Conservation (phyloP, 2,888 invertebrate genomes). For the Lasiommata megera region DNA sequence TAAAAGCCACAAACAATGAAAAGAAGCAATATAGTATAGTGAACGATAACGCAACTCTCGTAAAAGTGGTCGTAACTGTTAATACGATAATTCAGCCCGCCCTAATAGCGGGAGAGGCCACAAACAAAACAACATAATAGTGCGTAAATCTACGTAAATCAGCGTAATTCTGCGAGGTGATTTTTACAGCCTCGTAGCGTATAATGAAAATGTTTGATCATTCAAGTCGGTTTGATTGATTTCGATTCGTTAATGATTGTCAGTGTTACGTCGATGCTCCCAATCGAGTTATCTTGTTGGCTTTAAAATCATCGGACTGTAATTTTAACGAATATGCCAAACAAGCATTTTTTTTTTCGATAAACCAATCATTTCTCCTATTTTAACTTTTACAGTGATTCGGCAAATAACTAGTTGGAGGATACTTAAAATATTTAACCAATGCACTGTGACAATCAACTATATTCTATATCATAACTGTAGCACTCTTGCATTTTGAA, state of each 20-base stretch:
- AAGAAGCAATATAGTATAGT: constrained; percentile 16
- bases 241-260: constrained; percentile 48
- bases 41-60: constrained; percentile 23
- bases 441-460: not conserved
- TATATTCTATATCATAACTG: too few relatives aligned
- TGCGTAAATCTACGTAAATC: constrained; percentile 24
- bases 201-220: constrained; percentile 62
- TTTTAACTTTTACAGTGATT: constrained; percentile 16
- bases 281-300: constrained; percentile 35
- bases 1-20: constrained; percentile 17
- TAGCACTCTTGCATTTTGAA: too few relatives aligned
- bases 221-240: constrained; percentile 60
- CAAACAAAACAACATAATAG: constrained; percentile 50
- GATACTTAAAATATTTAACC: not conserved
- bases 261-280: constrained; percentile 36
- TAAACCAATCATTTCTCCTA: constrained; percentile 22
- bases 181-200: constrained; percentile 52
- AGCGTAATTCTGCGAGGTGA: constrained; percentile 55
- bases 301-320: constrained; percentile 33
- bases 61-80: constrained; percentile 33
- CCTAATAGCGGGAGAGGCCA: constrained; percentile 48
- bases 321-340: constrained; percentile 31
- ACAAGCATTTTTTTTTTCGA: constrained; percentile 28
- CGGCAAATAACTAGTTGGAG: not conserved
- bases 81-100: constrained; percentile 46